Percentiles rank a stretch among this genome's conserved stretches.
Conservation (phyloP, 2,888 invertebrate species). For the Listrodromus nycthemerus region DNA sequence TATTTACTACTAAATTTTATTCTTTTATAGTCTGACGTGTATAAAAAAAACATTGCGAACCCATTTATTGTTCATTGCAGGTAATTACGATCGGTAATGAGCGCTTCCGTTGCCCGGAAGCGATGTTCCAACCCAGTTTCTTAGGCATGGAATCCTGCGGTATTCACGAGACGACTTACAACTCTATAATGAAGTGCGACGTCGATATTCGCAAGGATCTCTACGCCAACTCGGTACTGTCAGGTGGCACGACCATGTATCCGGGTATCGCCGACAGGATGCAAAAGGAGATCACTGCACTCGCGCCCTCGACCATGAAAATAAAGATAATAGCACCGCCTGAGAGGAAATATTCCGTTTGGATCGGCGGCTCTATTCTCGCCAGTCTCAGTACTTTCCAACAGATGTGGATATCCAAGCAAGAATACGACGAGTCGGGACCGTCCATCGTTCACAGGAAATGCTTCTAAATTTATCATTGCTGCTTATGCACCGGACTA, state of each 20-base stretch:
- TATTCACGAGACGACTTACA: conserved; percentile 87
- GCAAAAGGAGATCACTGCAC: conserved; percentile 85
- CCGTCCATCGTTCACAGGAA: conserved; percentile 85
- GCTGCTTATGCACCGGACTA: background rate
- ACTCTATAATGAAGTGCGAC: conserved; percentile 88
- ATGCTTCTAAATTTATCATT: conserved; percentile 82
- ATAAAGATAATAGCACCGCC: conserved; percentile 86
- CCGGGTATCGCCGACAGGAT: conserved; percentile 86
- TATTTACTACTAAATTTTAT: too few species aligned
- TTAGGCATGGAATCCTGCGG: conserved; percentile 86
- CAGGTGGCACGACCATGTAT: conserved; percentile 86
- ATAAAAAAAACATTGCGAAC: background rate
- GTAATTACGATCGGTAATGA: conserved; percentile 85
- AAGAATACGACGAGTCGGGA: conserved; percentile 86
- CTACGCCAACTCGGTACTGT: conserved; percentile 86
- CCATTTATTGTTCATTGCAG: conserved; percentile 72
- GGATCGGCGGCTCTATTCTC: conserved; percentile 85
- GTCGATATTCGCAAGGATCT: conserved; percentile 87
- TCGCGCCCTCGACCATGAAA: conserved; percentile 86
- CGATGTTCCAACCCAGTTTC: conserved; percentile 86
- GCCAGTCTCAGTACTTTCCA: conserved; percentile 85
- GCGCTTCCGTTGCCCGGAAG: conserved; percentile 86
- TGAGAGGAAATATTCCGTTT: conserved; percentile 86
- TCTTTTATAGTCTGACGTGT: background rate
- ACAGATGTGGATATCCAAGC: conserved; percentile 86